Conservation (phyloP, 2,113 vertebrate genomes). For the Microcebus griseorufus region DNA sequence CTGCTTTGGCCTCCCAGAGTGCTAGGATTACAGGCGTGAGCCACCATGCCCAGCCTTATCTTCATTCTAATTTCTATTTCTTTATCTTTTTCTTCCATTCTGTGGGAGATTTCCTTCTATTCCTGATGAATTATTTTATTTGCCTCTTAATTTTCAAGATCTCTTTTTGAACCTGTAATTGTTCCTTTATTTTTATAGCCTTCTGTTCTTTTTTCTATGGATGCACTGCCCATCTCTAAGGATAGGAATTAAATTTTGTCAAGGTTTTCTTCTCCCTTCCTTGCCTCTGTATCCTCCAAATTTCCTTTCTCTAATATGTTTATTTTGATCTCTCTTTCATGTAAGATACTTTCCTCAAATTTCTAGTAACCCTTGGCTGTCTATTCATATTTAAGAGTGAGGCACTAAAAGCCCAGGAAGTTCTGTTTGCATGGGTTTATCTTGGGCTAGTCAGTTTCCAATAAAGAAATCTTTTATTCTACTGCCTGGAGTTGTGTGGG, state of each 20-base stretch:
- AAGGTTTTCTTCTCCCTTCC: conserved; percentile 1
- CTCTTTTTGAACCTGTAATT: neutral
- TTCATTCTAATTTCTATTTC: neutral
- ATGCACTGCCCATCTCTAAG: neutral
- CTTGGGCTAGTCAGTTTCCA: neutral
- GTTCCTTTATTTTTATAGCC: neutral
- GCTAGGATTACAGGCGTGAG: too few species aligned
- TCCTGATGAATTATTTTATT: neutral
- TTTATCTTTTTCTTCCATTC: conserved; percentile 28
- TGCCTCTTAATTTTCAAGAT: neutral
- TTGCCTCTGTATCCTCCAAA: conserved; percentile 15
- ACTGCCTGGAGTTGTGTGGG: neutral
- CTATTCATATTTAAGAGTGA: neutral
- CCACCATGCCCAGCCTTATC: neutral
- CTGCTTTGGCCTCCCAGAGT: too few species aligned
- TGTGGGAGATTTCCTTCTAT: neutral
- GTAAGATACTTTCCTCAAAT: conserved; percentile 6
- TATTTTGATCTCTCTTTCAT: neutral
- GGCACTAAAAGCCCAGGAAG: conserved; percentile 1
- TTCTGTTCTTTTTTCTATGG: neutral
- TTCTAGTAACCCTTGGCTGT: conserved; percentile 7
- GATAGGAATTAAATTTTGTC: conserved; percentile 22
- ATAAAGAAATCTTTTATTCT: conserved; percentile 17
- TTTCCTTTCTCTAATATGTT: conserved; percentile 5
- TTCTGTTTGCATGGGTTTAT: neutral